These are phyloP conservation scores for Capitella teleta DNA, from an alignment of 1,140 invertebrate species.

Conservation along the genomic window DNA sequence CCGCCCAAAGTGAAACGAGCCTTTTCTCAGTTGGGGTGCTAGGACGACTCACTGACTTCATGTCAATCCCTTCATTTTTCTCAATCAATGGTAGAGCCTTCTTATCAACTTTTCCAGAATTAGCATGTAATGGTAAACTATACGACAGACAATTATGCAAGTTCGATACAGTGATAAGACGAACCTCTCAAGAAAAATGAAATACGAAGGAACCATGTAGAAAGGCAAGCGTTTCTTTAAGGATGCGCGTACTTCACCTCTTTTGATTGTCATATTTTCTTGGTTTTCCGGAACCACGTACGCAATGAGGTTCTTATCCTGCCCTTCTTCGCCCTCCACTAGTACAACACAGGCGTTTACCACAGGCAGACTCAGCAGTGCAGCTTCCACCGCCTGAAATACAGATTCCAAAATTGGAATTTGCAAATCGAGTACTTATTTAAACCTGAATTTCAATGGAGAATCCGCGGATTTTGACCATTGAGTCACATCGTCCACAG, in stretches of 20 bases:
- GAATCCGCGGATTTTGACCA: constrained; percentile 49
- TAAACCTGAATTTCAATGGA: constrained; percentile 48
- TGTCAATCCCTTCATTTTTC: constrained; percentile 12
- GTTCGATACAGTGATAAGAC: too few relatives aligned
- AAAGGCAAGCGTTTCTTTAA: constrained; percentile 45
- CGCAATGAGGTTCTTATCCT: constrained; percentile 46
- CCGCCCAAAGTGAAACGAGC: constrained; percentile 36
- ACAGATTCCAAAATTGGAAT: too few relatives aligned
- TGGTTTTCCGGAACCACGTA: constrained; percentile 42
- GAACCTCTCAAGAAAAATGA: constrained; percentile 43
- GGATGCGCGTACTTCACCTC: constrained; percentile 38
- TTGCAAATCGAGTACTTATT: too few relatives aligned
- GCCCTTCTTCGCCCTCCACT: constrained; percentile 43
- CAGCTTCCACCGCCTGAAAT: constrained; percentile 45
- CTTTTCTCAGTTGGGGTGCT: constrained; percentile 36
- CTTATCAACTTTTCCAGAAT: constrained; percentile 42
- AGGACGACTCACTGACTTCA: constrained; percentile 33
- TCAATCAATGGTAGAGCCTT: constrained; percentile 34
- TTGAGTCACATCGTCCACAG: constrained; percentile 46
- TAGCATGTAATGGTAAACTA: constrained; percentile 40
- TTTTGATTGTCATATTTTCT: too few relatives aligned
- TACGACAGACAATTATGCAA: too few relatives aligned
- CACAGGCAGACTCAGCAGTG: constrained; percentile 38
- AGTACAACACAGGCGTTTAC: constrained; percentile 43
- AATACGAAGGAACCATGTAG: constrained; percentile 48